phyloP scores from a whole-genome alignment of 2,113 vertebrate species.

The Tragelaphus imberbis region DNA sequence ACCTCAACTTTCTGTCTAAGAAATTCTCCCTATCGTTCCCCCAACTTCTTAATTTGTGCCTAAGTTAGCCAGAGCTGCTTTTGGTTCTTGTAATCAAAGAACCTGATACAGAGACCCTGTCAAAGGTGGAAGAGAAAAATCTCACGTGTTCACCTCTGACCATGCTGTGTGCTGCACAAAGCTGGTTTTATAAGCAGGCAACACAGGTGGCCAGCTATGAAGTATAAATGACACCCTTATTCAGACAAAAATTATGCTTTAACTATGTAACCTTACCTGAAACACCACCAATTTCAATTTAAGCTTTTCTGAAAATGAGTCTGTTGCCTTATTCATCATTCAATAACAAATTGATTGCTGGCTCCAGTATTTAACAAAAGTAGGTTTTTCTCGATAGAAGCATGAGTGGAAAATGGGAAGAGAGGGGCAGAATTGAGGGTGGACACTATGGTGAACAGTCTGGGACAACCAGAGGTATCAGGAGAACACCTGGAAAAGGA shows the following conservation, averaged over 20 bases:
- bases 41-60: background rate
- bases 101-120: constrained; percentile 5
- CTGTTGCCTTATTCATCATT: background rate
- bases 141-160: background rate
- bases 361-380: background rate
- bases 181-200: background rate
- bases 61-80: background rate
- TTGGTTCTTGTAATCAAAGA: background rate
- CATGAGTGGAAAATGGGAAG: background rate
- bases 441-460: no score
- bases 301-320: constrained; percentile 36
- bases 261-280: background rate
- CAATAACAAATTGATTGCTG: background rate
- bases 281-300: constrained; percentile 20
- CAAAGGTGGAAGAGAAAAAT: background rate
- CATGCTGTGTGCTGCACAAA: background rate
- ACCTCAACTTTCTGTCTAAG: background rate
- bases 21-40: background rate
- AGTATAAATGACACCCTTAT: background rate
- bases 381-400: background rate
- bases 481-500: background rate
- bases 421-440: background rate
- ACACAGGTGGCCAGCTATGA: constrained; percentile 40
- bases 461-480: background rate
- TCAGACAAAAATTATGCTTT: background rate